Percentiles rank a stretch among this genome's conserved stretches.
These are phyloP conservation scores for Callopanchax toddi DNA, from an alignment of 2,113 vertebrate species.

Conservation along the genomic window DNA sequence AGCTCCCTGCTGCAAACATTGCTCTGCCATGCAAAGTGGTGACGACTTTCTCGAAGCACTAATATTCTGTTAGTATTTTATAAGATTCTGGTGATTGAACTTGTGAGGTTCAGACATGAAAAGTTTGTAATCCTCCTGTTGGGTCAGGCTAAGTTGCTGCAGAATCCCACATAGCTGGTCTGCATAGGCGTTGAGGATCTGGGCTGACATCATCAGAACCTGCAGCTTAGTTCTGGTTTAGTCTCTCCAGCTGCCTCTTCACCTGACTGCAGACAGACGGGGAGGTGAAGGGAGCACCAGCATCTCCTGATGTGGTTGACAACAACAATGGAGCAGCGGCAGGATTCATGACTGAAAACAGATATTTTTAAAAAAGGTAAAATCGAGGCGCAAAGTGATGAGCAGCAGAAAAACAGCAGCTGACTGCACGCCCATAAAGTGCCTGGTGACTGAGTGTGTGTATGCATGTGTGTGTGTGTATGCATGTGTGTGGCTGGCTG, in stretches of 20 bases:
- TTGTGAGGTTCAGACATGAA: conserved; percentile 17
- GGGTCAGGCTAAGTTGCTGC: too few species aligned
- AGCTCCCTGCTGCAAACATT: conserved; percentile 31
- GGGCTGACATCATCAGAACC: too few species aligned
- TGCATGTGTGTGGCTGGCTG: conserved; percentile 67
- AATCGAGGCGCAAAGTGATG: not conserved
- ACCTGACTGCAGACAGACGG: too few species aligned
- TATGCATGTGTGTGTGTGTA: conserved; percentile 46
- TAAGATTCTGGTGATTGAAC: conserved; percentile 17
- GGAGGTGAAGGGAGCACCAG: too few species aligned
- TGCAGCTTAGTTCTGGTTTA: too few species aligned
- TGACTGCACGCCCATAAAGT: conserved; percentile 60
- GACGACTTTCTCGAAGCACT: conserved; percentile 46
- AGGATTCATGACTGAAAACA: too few species aligned
- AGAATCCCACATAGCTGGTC: too few species aligned
- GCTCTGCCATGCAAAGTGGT: conserved; percentile 43
- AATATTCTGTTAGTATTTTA: conserved; percentile 32
- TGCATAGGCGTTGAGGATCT: too few species aligned
- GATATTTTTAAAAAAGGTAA: conserved; percentile 14
- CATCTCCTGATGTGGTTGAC: too few species aligned
- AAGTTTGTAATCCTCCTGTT: too few species aligned
- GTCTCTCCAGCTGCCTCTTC: too few species aligned
- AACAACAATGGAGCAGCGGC: too few species aligned
- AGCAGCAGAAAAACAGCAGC: conserved; percentile 52
- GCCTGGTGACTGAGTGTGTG: conserved; percentile 34